Conservation (phyloP, 2,797 vertebrate genomes). For the Melanotaenia boesemani region DNA sequence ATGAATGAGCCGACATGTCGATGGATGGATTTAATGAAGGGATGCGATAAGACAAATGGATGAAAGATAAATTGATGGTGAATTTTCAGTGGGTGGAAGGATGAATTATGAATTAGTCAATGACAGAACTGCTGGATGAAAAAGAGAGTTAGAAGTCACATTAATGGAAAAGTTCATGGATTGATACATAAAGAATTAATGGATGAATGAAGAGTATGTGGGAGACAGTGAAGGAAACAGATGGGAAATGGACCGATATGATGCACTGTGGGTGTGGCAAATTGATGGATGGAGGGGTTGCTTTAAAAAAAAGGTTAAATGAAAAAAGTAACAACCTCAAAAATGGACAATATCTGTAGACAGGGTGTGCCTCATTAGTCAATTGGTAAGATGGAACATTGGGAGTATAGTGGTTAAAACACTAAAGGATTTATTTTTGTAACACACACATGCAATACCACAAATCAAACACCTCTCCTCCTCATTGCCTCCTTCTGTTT, state of each 20-base stretch:
- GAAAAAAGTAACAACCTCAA: background rate
- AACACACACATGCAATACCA: conserved; percentile 15
- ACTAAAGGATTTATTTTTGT: too few species aligned
- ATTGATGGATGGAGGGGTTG: conserved; percentile 3
- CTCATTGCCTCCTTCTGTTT: conserved; percentile 28
- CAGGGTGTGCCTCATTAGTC: background rate
- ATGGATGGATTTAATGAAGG: background rate
- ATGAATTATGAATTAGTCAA: background rate
- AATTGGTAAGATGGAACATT: conserved; percentile 15
- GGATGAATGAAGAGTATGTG: background rate
- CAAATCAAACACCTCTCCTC: conserved; percentile 51
- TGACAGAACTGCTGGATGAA: conserved; percentile 5
- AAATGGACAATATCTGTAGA: conserved; percentile 1
- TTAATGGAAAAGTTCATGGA: background rate
- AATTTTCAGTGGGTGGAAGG: conserved; percentile 12
- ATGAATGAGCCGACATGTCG: background rate
- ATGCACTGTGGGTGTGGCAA: background rate
- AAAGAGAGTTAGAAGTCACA: background rate
- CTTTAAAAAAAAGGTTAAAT: conserved; percentile 10
- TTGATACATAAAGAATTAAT: background rate
- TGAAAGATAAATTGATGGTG: conserved; percentile 2
- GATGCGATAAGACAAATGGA: conserved; percentile 14
- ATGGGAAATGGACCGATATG: conserved; percentile 1
- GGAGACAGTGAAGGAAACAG: background rate
- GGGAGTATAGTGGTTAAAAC: conserved; percentile 9